Conservation (phyloP, 2,888 invertebrate genomes). For the Scaptomyza caliginosa region DNA sequence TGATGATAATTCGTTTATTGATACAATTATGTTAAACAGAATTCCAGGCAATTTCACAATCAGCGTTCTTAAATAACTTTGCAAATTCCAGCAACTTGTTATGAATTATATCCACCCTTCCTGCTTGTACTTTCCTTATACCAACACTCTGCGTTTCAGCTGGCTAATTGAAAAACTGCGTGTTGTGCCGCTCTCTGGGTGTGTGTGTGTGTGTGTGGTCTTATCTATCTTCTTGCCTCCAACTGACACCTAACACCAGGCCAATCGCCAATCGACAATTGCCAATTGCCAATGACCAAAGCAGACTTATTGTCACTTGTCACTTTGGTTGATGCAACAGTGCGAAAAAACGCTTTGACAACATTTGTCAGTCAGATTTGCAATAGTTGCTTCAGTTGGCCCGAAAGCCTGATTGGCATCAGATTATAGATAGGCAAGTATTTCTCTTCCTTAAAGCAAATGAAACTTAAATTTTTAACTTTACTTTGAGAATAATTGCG, state of each 20-base stretch:
- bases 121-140: constrained; percentile 28
- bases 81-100: constrained; percentile 60
- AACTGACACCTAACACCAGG: constrained; percentile 69
- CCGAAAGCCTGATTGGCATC: constrained; percentile 28
- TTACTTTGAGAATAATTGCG: too few relatives aligned
- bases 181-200: constrained; percentile 44
- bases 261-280: constrained; percentile 35
- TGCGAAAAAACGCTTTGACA: constrained; percentile 56
- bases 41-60: constrained; percentile 63
- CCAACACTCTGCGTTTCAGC: constrained; percentile 10
- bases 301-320: constrained; percentile 39
- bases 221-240: constrained; percentile 64
- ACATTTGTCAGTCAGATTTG: constrained; percentile 54
- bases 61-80: constrained; percentile 41
- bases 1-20: constrained; percentile 44
- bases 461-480: neutral
- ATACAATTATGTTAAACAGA: constrained; percentile 67
- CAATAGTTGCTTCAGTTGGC: constrained; percentile 19
- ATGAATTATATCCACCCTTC: constrained; percentile 18
- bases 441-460: neutral
- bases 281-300: neutral
- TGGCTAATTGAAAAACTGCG: constrained; percentile 64
- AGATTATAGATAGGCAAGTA: constrained; percentile 24
- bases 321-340: constrained; percentile 38
- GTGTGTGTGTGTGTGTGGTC: constrained; percentile 63